Evolutionary conservation across 2,113 vertebrate species (phyloP), one percentile per base, ranked within the genome.

Genomic region (Amphiprion percula): DNA sequence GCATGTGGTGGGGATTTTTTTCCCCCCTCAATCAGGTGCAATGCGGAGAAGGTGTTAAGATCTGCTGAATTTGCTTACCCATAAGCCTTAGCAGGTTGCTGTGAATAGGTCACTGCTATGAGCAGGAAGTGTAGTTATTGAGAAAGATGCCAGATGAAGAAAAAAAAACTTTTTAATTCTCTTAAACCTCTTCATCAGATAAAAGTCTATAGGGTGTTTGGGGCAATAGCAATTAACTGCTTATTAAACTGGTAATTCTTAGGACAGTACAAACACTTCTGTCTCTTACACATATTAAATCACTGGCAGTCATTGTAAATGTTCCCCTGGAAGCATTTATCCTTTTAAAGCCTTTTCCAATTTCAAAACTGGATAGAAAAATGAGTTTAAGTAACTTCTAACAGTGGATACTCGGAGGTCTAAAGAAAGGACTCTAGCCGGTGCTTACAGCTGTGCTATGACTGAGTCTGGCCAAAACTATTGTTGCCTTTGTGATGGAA

Each of bases 61-160:
- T 92, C 82, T 91, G 93, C 93, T 92, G 93, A 93, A 91, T 93
- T 91, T 91, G 91, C 91, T 89, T 91, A 87, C 85, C 90, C 91
- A 87, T 89, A 90, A 93, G 77, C 87, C 89, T 76, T 52, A 49
- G 87, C 80, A 58, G 75, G 74, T 83, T 37, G 44, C 66, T 74
- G 82, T 4, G 63, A 90, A 82, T 77, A 86, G 91, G 91, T 92
- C 90, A 90, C 55, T 60, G 80, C 77, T 72, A 52, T 54, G 77
- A 84, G 67, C 79, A 80, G 75, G 74, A 91, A 80, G 66, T 84
- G 55, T n/a, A 30, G 64, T 68, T 74, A 59, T 6, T 79, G 73
- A 77, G 59, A 80, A 53, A 28, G 71, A 75, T 69, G 76, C 62
- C 49, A 41, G 73, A 72, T 59, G 56, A 69, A 74, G 12, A 64